Conservation (phyloP, 2,113 vertebrate species). For the Orientallactaga bullata region DNA sequence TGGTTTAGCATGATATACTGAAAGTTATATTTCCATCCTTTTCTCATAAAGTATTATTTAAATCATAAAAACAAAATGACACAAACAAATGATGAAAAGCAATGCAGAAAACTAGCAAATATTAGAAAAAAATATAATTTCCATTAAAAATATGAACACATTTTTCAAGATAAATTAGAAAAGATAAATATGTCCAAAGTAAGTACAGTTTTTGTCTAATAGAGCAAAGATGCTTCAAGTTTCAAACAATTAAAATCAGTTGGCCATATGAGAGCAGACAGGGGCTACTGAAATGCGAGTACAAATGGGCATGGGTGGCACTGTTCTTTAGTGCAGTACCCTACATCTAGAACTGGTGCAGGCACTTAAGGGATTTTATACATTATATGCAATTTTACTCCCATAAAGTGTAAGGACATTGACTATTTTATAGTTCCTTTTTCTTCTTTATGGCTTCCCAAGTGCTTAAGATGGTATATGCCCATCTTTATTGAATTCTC, state of each 20-base stretch:
- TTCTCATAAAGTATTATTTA: not conserved
- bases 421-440: not conserved
- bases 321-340: not conserved
- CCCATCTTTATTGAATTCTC: not conserved
- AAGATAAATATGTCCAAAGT: not conserved
- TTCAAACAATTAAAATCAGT: not conserved
- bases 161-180: no score
- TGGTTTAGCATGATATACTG: not conserved
- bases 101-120: no score
- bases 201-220: conserved; percentile 24
- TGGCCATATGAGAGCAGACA: not conserved
- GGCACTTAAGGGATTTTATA: not conserved
- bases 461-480: not conserved
- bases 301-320: not conserved
- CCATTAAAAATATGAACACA: no score
- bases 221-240: not conserved
- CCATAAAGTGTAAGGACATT: not conserved
- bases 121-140: no score
- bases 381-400: not conserved
- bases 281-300: not conserved
- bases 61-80: conserved; percentile 12
- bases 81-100: not conserved
- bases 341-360: not conserved
- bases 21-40: not conserved
- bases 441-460: not conserved